A percentile compares a stretch with the other conserved stretches of the same genome.
phyloP scores from a whole-genome alignment of 2,888 invertebrate genomes.

The Patella pellucida region DNA sequence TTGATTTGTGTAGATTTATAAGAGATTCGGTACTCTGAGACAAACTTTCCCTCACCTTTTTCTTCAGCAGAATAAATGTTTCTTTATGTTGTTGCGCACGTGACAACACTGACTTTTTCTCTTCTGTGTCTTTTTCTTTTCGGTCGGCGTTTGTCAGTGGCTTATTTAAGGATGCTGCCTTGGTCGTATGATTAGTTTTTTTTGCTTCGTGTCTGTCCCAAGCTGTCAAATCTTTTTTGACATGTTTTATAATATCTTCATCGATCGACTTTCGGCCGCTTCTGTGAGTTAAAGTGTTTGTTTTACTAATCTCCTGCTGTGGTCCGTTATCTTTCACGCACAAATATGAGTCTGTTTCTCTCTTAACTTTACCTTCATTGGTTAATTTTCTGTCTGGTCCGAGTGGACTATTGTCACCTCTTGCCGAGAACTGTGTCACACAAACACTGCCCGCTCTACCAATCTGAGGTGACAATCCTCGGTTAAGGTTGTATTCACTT shows the following conservation, averaged over 20 bases:
- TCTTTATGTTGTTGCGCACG: neutral
- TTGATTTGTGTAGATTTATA: neutral
- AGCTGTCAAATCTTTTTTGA: neutral
- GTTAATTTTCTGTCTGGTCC: neutral
- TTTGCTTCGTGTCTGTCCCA: neutral
- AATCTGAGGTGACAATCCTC: neutral
- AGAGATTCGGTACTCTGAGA: neutral
- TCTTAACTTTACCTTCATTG: neutral
- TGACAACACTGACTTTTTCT: neutral
- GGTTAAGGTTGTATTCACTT: neutral
- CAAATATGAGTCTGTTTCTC: neutral
- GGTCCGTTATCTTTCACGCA: neutral
- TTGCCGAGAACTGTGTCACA: neutral
- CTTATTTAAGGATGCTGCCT: neutral
- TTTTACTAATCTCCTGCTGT: neutral
- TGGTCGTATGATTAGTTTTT: neutral
- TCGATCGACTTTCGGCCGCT: neutral
- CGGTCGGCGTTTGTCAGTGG: neutral
- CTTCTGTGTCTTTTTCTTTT: neutral
- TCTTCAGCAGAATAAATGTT: neutral
- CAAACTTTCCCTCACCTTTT: neutral
- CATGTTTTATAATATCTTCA: neutral
- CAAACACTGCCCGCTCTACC: neutral
- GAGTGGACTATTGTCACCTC: neutral
- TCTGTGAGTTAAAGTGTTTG: neutral